Conservation (phyloP, 2,797 vertebrate species). For the Sternarchorhynchus goeldii region DNA sequence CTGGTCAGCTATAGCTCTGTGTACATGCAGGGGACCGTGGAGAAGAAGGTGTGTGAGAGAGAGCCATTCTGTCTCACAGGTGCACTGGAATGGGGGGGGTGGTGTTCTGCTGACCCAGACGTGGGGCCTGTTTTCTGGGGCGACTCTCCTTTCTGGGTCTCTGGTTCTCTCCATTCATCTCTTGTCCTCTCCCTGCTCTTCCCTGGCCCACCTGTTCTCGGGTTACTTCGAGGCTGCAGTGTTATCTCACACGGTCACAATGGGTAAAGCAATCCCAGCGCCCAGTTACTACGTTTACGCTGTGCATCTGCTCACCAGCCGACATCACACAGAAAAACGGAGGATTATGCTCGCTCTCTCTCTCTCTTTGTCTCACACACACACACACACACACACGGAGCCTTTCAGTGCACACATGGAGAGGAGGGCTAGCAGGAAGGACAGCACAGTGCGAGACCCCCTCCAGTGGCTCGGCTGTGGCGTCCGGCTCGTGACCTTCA, state of each 20-base stretch:
- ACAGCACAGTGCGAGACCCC: background rate
- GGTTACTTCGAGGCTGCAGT: conserved; percentile 56
- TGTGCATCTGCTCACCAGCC: conserved; percentile 36
- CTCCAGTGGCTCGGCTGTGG: too few relatives aligned
- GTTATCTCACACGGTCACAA: conserved; percentile 57
- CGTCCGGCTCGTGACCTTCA: too few relatives aligned
- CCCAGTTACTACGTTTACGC: conserved; percentile 47
- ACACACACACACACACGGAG: conserved; percentile 24
- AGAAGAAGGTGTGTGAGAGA: conserved; percentile 2
- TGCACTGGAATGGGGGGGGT: conserved; percentile 25
- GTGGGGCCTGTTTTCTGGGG: conserved; percentile 41
- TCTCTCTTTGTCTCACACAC: background rate
- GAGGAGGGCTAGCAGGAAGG: background rate
- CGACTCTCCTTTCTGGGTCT: conserved; percentile 33
- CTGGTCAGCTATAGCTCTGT: background rate
- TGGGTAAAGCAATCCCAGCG: conserved; percentile 53
- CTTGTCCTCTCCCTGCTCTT: conserved; percentile 32
- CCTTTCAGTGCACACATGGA: background rate
- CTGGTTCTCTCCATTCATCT: conserved; percentile 29
- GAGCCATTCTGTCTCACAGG: conserved; percentile 35
- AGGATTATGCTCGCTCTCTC: background rate
- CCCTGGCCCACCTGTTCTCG: conserved; percentile 47
- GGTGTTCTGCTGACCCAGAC: conserved; percentile 45
- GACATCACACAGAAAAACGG: conserved; percentile 20
- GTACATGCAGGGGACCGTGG: background rate